Conservation (phyloP, 2,888 invertebrate species). For the Tetrapedia diversipes region DNA sequence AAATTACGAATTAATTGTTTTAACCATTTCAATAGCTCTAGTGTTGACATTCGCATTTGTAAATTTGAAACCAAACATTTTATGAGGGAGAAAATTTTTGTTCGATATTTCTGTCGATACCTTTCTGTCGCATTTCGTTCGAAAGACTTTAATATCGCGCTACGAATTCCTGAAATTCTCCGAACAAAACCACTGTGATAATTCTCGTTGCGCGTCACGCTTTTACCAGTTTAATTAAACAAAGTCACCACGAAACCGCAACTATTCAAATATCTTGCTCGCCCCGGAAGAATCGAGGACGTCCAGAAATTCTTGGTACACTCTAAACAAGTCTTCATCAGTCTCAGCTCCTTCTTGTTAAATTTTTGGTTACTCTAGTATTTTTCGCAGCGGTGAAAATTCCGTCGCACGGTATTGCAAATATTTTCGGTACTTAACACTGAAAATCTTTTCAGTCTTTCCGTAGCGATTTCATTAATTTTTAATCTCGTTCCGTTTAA, state of each 20-base stretch:
- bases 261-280: constrained; percentile 18
- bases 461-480: too few species aligned
- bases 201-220: background rate
- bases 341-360: too few species aligned
- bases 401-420: too few species aligned
- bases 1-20: too few species aligned
- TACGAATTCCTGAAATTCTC: background rate
- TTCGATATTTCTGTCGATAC: background rate
- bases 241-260: background rate
- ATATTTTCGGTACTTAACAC: too few species aligned
- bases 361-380: too few species aligned
- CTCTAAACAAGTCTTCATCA: background rate
- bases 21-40: too few species aligned
- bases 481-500: too few species aligned
- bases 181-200: background rate
- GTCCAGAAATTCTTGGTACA: background rate
- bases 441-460: too few species aligned
- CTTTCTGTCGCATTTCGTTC: background rate
- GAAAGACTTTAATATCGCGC: constrained; percentile 1
- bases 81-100: background rate
- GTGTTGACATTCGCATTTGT: too few species aligned
- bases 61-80: too few species aligned
- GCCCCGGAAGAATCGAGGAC: background rate
- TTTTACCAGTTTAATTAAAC: constrained; percentile 15
- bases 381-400: too few species aligned